Evolutionary conservation across 2,888 invertebrate genomes (phyloP).

Genomic region (Autographa gamma): DNA sequence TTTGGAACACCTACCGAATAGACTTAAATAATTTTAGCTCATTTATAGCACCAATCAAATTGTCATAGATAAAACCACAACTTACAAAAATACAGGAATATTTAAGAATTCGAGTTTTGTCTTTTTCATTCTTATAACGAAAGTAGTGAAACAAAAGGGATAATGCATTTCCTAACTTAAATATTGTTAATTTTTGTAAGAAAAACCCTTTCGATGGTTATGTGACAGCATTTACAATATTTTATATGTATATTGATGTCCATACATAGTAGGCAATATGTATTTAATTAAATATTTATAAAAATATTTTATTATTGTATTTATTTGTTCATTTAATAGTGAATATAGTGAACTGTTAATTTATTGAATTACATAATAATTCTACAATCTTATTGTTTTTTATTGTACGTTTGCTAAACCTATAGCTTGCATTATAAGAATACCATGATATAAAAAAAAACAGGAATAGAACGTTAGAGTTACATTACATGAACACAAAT

Average conservation of each 20-base stretch:
- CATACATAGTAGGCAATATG: conserved; percentile 44
- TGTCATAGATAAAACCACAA: conserved; percentile 13
- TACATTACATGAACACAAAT: too few relatives aligned
- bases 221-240: conserved; percentile 26
- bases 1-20: neutral
- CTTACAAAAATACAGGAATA: neutral
- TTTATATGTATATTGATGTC: conserved; percentile 38
- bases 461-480: too few relatives aligned
- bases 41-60: conserved; percentile 14
- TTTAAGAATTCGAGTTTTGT: neutral
- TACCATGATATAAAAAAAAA: too few relatives aligned
- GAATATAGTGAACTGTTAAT: conserved; percentile 59
- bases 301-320: conserved; percentile 55
- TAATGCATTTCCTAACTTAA: neutral
- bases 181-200: neutral
- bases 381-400: conserved; percentile 9
- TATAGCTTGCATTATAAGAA: too few relatives aligned
- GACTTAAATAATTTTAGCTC: neutral
- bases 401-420: neutral
- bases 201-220: conserved; percentile 8
- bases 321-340: conserved; percentile 55
- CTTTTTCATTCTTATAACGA: neutral
- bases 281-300: conserved; percentile 45
- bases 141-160: neutral
- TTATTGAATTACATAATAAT: conserved; percentile 61